These are phyloP conservation scores for Tanytarsus gracilentus DNA, from an alignment of 2,888 invertebrate genomes.

Conservation along the genomic window DNA sequence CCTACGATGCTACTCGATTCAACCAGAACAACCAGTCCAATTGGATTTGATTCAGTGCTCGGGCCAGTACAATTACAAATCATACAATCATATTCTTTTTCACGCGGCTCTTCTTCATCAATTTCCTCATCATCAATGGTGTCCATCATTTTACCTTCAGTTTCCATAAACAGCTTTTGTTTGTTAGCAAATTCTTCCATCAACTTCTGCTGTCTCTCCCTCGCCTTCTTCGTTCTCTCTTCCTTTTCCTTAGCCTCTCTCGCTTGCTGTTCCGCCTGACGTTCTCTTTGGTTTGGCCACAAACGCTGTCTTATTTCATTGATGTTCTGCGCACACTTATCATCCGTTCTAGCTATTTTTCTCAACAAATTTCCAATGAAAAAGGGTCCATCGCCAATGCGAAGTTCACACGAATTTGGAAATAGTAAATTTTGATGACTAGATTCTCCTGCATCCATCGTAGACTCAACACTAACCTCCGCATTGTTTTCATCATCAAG, in stretches of 20 bases:
- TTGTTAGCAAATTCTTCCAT: conserved; percentile 89
- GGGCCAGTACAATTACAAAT: conserved; percentile 89
- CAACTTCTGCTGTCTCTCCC: conserved; percentile 81
- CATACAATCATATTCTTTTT: conserved; percentile 83
- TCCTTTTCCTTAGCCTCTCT: conserved; percentile 61
- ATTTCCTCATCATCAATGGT: conserved; percentile 51
- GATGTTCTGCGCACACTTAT: conserved; percentile 59
- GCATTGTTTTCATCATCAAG: conserved; percentile 44
- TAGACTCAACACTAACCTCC: conserved; percentile 28
- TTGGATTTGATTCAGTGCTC: conserved; percentile 71
- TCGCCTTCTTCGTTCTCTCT: conserved; percentile 72
- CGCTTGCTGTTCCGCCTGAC: conserved; percentile 63
- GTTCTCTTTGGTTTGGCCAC: conserved; percentile 75
- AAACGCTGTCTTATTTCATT: conserved; percentile 60
- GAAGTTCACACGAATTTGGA: conserved; percentile 37
- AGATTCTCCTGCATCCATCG: conserved; percentile 31
- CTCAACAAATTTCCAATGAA: conserved; percentile 75
- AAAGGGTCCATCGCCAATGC: conserved; percentile 74
- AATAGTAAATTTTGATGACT: not conserved
- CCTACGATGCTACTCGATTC: conserved; percentile 81
- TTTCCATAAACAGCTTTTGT: conserved; percentile 83
- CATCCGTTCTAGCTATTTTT: conserved; percentile 62
- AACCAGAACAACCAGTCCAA: conserved; percentile 82
- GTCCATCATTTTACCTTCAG: conserved; percentile 50
- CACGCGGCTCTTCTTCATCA: conserved; percentile 50